phyloP scores from a whole-genome alignment of 30 jellyfish, hydroid and myxozoan species.

The Clytia hemisphaerica region DNA sequence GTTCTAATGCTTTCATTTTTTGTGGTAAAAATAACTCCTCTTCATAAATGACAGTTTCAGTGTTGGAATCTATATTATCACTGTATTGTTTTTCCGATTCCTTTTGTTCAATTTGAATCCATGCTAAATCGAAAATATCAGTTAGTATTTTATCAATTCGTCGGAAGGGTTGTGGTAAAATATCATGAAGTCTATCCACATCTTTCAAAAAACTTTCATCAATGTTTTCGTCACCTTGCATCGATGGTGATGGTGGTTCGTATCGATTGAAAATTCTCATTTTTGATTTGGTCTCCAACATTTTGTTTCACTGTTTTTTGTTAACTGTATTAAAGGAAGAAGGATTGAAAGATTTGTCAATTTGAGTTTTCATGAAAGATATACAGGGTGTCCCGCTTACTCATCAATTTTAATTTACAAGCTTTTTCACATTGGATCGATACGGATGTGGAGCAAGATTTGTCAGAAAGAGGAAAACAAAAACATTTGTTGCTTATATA shows the following conservation, averaged over 20 bases:
- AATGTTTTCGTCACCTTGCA: not conserved
- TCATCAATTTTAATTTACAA: no score
- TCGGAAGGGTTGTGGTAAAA: slow-evolving; percentile 34
- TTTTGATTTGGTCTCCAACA: no score
- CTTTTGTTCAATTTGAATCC: slow-evolving; percentile 26
- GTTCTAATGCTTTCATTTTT: not conserved
- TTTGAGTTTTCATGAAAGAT: no score
- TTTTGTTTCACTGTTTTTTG: no score
- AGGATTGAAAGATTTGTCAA: no score
- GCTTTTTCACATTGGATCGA: no score
- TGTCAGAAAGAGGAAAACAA: no score
- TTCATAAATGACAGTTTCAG: not conserved
- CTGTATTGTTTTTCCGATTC: not conserved
- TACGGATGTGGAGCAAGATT: no score
- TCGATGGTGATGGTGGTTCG: slow-evolving; percentile 9
- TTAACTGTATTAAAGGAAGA: no score
- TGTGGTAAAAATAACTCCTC: slow-evolving; percentile 9
- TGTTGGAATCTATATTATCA: not conserved
- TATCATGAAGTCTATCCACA: slow-evolving; percentile 29
- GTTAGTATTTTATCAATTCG: slow-evolving; percentile 27
- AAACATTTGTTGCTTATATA: no score
- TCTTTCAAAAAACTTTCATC: no score
- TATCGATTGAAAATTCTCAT: slow-evolving; percentile 1
- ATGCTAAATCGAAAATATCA: slow-evolving; percentile 25
- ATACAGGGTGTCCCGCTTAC: no score